Conservation (phyloP, 1,140 invertebrate species). For the Pseudomyrmex gracilis region DNA sequence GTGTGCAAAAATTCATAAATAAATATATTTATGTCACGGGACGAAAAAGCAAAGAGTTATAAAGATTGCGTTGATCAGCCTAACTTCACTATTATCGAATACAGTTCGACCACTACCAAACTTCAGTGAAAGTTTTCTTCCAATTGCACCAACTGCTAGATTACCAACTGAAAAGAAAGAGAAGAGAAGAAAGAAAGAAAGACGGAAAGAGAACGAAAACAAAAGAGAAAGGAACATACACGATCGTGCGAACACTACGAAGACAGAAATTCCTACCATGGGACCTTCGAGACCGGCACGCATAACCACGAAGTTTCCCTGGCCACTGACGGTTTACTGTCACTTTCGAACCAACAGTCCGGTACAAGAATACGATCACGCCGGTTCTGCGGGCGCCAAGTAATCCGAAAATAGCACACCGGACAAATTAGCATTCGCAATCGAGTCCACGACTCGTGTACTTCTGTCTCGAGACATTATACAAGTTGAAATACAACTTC, state of each 20-base stretch:
- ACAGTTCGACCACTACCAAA: conserved; percentile 39
- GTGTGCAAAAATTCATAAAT: too few species aligned
- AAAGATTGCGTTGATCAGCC: not conserved
- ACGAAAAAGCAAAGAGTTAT: not conserved
- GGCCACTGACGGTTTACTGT: conserved; percentile 77
- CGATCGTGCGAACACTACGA: conserved; percentile 21
- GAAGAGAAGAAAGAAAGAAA: not conserved
- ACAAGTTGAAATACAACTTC: conserved; percentile 3
- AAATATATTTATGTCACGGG: not conserved
- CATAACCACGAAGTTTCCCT: conserved; percentile 76
- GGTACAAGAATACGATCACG: conserved; percentile 75
- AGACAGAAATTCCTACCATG: conserved; percentile 77
- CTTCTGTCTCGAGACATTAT: too few species aligned
- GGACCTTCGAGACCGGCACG: conserved; percentile 35
- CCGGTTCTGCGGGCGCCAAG: not conserved
- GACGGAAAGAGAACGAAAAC: not conserved
- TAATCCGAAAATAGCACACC: conserved; percentile 54
- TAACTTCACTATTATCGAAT: not conserved
- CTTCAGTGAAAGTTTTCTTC: conserved; percentile 80
- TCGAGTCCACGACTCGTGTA: not conserved
- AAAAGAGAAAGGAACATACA: conserved; percentile 24
- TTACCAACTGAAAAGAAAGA: not conserved
- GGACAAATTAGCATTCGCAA: not conserved
- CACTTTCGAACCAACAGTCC: conserved; percentile 83
- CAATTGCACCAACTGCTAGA: conserved; percentile 48